phyloP scores from a whole-genome alignment of 2,888 invertebrate species.

The Fragum sueziense region DNA sequence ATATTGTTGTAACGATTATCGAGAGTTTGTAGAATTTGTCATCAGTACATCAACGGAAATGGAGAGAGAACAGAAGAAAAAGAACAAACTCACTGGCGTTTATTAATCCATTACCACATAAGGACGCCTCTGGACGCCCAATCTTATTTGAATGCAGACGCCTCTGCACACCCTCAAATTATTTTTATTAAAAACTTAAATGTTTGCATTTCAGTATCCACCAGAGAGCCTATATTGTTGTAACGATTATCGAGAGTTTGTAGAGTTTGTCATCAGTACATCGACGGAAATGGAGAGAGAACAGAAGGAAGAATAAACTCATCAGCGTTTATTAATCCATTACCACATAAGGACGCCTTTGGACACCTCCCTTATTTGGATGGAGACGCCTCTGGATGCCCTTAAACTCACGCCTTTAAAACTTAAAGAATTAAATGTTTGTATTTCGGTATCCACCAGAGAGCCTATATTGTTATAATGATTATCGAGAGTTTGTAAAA shows the following conservation, averaged over 20 bases:
- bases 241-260: constrained; percentile 79
- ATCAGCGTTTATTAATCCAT: too few species aligned
- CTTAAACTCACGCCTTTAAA: too few species aligned
- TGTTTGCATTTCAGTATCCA: constrained; percentile 58
- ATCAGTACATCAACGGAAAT: constrained; percentile 66
- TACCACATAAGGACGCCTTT: too few species aligned
- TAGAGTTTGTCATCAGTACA: constrained; percentile 74
- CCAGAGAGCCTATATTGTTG: constrained; percentile 81
- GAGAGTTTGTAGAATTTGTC: constrained; percentile 79
- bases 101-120: too few species aligned
- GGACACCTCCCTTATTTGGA: too few species aligned
- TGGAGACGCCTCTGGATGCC: too few species aligned
- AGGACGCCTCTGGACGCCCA: too few species aligned
- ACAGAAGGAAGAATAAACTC: constrained; percentile 63
- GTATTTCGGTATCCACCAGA: constrained; percentile 71
- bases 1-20: constrained; percentile 80
- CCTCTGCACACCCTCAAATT: too few species aligned
- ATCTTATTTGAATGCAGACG: too few species aligned
- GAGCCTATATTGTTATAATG: constrained; percentile 79
- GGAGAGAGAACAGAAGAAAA: constrained; percentile 68
- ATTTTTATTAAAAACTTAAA: too few species aligned
- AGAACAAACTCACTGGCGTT: constrained; percentile 68
- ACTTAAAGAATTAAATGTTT: too few species aligned
- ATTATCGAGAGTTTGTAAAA: constrained; percentile 80
- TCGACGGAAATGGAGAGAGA: constrained; percentile 69